Evolutionary conservation across 2,797 vertebrate species (phyloP).

Genomic region (Lepilemur ruficaudatus): DNA sequence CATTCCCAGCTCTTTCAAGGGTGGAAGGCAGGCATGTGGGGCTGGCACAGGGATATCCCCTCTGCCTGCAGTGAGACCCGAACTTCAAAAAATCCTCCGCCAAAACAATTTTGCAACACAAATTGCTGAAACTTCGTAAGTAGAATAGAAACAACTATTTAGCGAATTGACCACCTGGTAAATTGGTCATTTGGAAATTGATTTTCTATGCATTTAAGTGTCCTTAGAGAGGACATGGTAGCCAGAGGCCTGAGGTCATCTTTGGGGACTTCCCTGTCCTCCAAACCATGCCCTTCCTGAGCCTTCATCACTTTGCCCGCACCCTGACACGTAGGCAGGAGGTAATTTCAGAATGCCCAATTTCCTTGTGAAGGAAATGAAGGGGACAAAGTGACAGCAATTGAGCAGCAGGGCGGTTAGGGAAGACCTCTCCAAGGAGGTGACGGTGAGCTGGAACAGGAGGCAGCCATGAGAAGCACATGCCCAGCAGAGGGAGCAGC

Average conservation of each 20-base stretch:
- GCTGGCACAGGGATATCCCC: neutral
- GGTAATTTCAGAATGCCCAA: neutral
- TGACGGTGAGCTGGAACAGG: neutral
- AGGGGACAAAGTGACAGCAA: neutral
- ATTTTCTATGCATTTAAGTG: neutral
- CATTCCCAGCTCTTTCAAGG: neutral
- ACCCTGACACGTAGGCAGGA: neutral
- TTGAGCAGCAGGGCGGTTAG: neutral
- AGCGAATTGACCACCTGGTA: neutral
- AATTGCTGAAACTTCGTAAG: neutral
- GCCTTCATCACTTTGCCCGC: neutral
- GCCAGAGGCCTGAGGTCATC: neutral
- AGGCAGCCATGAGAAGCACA: neutral
- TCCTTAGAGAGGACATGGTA: neutral
- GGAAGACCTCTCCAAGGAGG: neutral
- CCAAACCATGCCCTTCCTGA: neutral
- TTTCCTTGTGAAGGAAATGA: neutral
- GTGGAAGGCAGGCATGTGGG: accelerated
- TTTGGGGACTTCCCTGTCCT: neutral
- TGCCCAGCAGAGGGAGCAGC: neutral
- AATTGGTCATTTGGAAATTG: neutral
- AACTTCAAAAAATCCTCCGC: neutral
- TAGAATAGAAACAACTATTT: neutral
- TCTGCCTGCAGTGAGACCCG: neutral
- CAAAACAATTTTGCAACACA: neutral